Percentiles rank a stretch among this genome's conserved stretches.
phyloP scores from a whole-genome alignment of 2,888 invertebrate genomes.

The Thera obeliscata region DNA sequence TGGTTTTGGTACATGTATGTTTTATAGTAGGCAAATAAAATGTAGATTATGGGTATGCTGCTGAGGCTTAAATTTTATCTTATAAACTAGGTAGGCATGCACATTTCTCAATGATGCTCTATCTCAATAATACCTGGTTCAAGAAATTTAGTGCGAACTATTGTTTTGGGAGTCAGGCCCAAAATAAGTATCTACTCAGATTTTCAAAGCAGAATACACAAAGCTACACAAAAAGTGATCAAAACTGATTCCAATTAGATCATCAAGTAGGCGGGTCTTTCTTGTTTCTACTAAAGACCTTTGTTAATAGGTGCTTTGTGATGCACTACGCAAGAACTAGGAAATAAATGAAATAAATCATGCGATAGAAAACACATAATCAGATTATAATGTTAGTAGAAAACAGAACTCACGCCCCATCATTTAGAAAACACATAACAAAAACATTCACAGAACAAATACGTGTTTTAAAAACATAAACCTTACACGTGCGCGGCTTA shows the following conservation, averaged over 20 bases:
- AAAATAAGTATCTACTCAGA: not conserved
- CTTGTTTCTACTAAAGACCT: slow-evolving; percentile 16
- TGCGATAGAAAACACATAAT: slow-evolving; percentile 13
- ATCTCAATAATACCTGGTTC: too few relatives aligned
- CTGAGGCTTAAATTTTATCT: too few relatives aligned
- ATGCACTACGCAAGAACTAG: slow-evolving; percentile 8
- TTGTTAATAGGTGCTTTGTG: slow-evolving; percentile 24
- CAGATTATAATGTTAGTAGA: slow-evolving; percentile 31
- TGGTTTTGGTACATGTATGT: too few relatives aligned
- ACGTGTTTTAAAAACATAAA: slow-evolving; percentile 17
- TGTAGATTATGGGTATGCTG: too few relatives aligned
- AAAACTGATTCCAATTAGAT: slow-evolving; percentile 30
- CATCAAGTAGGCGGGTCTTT: slow-evolving; percentile 32
- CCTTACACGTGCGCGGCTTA: slow-evolving; percentile 28
- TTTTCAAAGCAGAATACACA: slow-evolving; percentile 10
- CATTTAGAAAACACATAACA: slow-evolving; percentile 44
- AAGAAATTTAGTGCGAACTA: not conserved
- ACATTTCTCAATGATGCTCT: too few relatives aligned
- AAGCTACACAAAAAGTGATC: slow-evolving; percentile 22
- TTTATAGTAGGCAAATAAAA: too few relatives aligned
- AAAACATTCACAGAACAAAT: slow-evolving; percentile 42
- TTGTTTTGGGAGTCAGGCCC: slow-evolving; percentile 5
- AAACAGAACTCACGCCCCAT: slow-evolving; percentile 61
- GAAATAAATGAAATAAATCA: slow-evolving; percentile 13
- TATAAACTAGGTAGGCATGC: too few relatives aligned